Evolutionary conservation across 2,113 vertebrate genomes (phyloP).

Genomic region (Centropus bengalensis): DNA sequence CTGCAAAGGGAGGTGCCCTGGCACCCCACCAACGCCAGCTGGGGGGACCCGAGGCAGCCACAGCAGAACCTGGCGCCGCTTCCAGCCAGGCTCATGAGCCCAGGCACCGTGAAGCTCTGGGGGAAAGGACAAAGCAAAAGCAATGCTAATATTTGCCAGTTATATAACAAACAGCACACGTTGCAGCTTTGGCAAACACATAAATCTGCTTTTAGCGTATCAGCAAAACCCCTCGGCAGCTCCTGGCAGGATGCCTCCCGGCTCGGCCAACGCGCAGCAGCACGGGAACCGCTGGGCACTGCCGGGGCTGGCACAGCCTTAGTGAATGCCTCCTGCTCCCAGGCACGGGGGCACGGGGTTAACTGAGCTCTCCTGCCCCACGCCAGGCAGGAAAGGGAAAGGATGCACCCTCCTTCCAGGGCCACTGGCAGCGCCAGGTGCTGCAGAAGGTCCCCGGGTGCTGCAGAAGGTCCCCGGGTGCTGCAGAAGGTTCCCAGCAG

Average conservation of each 20-base stretch:
- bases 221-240: background rate
- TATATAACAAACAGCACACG: background rate
- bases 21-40: background rate
- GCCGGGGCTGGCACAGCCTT: background rate
- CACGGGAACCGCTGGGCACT: background rate
- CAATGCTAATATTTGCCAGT: background rate
- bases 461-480: too few species aligned
- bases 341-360: background rate
- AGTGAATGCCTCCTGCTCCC: fast-evolving
- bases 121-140: background rate
- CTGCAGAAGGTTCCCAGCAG: background rate
- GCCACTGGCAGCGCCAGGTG: fast-evolving
- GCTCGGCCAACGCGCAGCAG: fast-evolving
- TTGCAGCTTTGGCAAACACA: background rate
- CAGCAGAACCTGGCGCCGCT: background rate
- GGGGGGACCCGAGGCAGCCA: background rate
- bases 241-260: background rate
- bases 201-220: background rate
- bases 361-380: too few species aligned
- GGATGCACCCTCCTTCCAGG: background rate
- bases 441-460: background rate
- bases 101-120: fast-evolving
- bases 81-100: background rate
- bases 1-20: background rate
- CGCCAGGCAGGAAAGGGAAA: fast-evolving